Evolutionary conservation across 1,140 invertebrate genomes (phyloP).

Genomic region (Hylaeus volcanicus): DNA sequence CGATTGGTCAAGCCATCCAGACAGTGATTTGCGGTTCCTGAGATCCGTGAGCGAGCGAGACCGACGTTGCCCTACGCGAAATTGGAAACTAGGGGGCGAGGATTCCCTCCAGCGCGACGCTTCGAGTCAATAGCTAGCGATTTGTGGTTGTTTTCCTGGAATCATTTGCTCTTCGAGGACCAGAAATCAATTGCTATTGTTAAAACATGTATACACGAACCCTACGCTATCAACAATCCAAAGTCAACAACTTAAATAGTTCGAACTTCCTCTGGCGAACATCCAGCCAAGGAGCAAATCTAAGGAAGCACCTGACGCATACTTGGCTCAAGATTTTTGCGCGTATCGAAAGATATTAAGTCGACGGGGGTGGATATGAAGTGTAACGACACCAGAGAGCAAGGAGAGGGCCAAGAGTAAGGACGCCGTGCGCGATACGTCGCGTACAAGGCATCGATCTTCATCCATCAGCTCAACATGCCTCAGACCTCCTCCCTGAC

Average conservation of each 20-base stretch:
- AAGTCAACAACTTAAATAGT: too few species aligned
- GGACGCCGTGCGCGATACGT: slow-evolving; percentile 48
- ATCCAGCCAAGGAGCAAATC: not conserved
- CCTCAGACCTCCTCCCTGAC: slow-evolving; percentile 47
- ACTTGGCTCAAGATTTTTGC: slow-evolving; percentile 26
- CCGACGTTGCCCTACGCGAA: not conserved
- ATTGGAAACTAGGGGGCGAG: not conserved
- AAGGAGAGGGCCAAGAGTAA: not conserved
- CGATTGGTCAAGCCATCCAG: slow-evolving; percentile 41
- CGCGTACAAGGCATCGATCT: slow-evolving; percentile 75
- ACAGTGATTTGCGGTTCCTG: slow-evolving; percentile 41
- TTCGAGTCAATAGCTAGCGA: too few species aligned
- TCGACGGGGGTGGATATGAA: slow-evolving; percentile 56
- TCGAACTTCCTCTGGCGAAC: too few species aligned
- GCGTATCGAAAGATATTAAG: slow-evolving; percentile 64
- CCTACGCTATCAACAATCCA: too few species aligned
- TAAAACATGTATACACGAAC: too few species aligned
- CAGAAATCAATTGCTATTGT: too few species aligned
- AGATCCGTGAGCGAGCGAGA: not conserved
- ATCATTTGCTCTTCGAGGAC: too few species aligned
- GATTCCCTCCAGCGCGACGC: slow-evolving; percentile 17
- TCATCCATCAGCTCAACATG: slow-evolving; percentile 74
- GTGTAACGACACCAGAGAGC: slow-evolving; percentile 52
- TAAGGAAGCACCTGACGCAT: slow-evolving; percentile 48
- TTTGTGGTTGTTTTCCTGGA: too few species aligned